A percentile compares a stretch with the other conserved stretches of the same genome.
These are phyloP conservation scores for Tolmerus cingulatus DNA, from an alignment of 2,888 invertebrate species.

Conservation along the genomic window DNA sequence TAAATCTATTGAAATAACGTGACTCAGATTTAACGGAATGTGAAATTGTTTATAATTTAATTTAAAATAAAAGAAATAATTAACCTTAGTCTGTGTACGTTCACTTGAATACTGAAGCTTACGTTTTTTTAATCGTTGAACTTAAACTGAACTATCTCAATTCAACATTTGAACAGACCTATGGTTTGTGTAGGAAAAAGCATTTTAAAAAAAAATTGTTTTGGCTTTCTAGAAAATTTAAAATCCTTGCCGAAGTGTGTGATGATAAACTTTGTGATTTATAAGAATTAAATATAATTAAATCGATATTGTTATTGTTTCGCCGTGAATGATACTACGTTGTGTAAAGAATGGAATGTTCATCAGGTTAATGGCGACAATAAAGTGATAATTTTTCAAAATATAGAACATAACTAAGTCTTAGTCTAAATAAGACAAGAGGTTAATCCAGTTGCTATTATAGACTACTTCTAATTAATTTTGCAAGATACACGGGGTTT, in stretches of 20 bases:
- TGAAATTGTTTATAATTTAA: not conserved
- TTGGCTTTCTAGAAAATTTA: not conserved
- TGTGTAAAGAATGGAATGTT: not conserved
- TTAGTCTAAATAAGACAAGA: not conserved
- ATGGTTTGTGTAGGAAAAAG: not conserved
- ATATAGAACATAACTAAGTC: not conserved
- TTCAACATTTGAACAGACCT: not conserved
- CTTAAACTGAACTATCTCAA: not conserved
- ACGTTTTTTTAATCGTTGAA: not conserved
- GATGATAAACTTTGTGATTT: not conserved
- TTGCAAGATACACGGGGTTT: constrained; percentile 16
- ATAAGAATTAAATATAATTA: not conserved
- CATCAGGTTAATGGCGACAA: not conserved
- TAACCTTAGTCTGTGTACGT: not conserved
- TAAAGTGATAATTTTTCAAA: not conserved
- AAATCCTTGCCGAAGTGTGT: not conserved
- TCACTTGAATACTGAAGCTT: not conserved
- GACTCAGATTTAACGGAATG: not conserved
- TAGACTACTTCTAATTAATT: constrained; percentile 13
- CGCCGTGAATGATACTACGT: not conserved
- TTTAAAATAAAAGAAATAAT: not conserved
- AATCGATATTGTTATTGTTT: not conserved
- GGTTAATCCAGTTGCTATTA: not conserved
- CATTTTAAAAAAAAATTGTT: not conserved
- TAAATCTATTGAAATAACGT: not conserved